Percentiles rank a stretch among this genome's conserved stretches.
Conservation (phyloP, 64 coral and sea anemone species). For the Montipora capricornis region DNA sequence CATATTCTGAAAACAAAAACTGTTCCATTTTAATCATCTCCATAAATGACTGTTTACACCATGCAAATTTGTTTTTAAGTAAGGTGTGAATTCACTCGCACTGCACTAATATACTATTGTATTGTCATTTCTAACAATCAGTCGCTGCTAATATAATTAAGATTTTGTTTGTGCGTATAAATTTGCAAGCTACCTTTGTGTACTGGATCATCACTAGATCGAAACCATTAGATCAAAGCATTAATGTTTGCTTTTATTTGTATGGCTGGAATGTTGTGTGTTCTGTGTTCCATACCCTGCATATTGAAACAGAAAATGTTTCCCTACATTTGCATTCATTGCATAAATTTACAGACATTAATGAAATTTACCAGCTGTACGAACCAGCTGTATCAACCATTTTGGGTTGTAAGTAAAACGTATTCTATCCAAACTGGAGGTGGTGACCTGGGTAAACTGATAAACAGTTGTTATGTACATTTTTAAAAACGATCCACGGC, state of each 20-base stretch:
- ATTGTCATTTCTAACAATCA: neutral
- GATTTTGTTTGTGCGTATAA: neutral
- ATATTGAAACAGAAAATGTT: neutral
- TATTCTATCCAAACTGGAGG: slow-evolving; percentile 57
- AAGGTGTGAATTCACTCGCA: neutral
- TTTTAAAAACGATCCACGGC: slow-evolving; percentile 15
- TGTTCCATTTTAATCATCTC: neutral
- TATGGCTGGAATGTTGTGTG: neutral
- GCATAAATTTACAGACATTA: neutral
- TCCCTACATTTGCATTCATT: neutral
- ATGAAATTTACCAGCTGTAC: neutral
- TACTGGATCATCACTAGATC: neutral
- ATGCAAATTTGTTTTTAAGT: neutral
- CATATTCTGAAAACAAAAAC: neutral
- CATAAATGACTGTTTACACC: slow-evolving; percentile 2
- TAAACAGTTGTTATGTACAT: slow-evolving; percentile 62
- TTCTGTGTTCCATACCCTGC: neutral
- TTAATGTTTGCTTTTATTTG: neutral
- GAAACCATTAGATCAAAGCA: neutral
- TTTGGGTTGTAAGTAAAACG: slow-evolving; percentile 57
- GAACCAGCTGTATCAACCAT: slow-evolving; percentile 35
- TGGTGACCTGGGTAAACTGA: slow-evolving; percentile 37
- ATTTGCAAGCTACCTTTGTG: neutral
- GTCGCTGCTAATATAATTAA: too few species aligned
- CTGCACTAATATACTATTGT: neutral